Conservation (phyloP, 2,797 vertebrate species). For the Linurgus olivaceus region DNA sequence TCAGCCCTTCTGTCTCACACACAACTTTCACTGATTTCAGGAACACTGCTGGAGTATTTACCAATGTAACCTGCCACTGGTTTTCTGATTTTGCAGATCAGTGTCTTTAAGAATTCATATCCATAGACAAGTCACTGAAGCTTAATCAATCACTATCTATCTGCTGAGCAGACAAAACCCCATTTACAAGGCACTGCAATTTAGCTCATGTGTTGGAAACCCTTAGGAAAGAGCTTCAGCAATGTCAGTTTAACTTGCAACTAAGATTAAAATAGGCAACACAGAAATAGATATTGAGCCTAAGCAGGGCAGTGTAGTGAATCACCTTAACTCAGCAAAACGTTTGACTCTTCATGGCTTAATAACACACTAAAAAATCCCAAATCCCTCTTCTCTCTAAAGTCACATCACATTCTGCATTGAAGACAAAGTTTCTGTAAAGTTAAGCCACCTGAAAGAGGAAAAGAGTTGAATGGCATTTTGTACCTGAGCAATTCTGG, state of each 20-base stretch:
- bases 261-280: slow-evolving; percentile 36
- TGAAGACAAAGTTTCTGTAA: background rate
- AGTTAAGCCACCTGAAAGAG: background rate
- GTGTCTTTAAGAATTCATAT: slow-evolving; percentile 44
- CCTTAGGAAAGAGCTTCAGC: background rate
- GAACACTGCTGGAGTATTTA: background rate
- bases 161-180: slow-evolving; percentile 6
- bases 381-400: background rate
- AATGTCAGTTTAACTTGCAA: slow-evolving; percentile 12
- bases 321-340: slow-evolving; percentile 26
- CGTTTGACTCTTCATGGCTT: background rate
- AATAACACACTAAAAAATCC: background rate
- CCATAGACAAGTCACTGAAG: slow-evolving; percentile 13
- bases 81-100: background rate
- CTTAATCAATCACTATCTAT: background rate
- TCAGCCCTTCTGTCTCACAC: background rate
- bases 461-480: background rate
- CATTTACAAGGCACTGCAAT: background rate
- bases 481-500: background rate
- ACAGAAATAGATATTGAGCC: slow-evolving; percentile 16
- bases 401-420: background rate
- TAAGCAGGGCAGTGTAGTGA: background rate
- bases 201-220: background rate
- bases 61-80: background rate
- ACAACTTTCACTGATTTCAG: background rate